Conservation (phyloP, 2,888 invertebrate species). For the Carabus problematicus region DNA sequence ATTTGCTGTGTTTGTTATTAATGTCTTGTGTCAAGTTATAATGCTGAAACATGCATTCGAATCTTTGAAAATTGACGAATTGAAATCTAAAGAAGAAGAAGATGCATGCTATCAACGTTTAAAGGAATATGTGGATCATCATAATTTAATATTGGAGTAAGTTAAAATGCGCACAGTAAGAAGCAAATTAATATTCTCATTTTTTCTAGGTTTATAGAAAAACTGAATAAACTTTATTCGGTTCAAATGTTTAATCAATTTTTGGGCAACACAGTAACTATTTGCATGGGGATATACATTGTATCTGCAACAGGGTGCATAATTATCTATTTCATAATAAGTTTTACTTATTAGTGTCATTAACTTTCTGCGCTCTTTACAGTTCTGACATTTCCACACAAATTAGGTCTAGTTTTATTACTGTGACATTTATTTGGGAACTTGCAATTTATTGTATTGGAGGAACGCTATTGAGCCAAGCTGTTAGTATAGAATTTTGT, state of each 20-base stretch:
- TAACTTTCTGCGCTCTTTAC: not conserved
- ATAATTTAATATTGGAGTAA: slow-evolving; percentile 29
- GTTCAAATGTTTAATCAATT: slow-evolving; percentile 29
- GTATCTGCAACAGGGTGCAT: slow-evolving; percentile 25
- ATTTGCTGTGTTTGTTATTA: slow-evolving; percentile 31
- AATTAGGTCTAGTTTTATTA: slow-evolving; percentile 20
- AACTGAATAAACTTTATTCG: slow-evolving; percentile 26
- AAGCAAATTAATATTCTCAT: not conserved
- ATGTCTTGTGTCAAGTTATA: slow-evolving; percentile 29
- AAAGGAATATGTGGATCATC: slow-evolving; percentile 37
- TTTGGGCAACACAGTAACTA: slow-evolving; percentile 35
- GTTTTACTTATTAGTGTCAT: not conserved
- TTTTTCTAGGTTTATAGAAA: slow-evolving; percentile 22
- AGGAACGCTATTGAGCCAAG: slow-evolving; percentile 21
- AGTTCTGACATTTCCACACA: slow-evolving; percentile 16
- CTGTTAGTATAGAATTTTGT: slow-evolving; percentile 13
- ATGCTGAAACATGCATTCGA: slow-evolving; percentile 29
- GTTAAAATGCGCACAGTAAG: not conserved
- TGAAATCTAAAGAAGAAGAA: slow-evolving; percentile 16
- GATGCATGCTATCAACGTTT: slow-evolving; percentile 21
- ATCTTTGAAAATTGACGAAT: slow-evolving; percentile 19
- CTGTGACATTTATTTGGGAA: slow-evolving; percentile 17
- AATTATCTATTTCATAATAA: not conserved
- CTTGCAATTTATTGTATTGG: slow-evolving; percentile 32
- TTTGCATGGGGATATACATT: slow-evolving; percentile 35